A percentile compares a stretch with the other conserved stretches of the same genome.
These are phyloP conservation scores for Odontamblyopus lacepedii DNA, from an alignment of 2,797 vertebrate genomes.

Conservation along the genomic window DNA sequence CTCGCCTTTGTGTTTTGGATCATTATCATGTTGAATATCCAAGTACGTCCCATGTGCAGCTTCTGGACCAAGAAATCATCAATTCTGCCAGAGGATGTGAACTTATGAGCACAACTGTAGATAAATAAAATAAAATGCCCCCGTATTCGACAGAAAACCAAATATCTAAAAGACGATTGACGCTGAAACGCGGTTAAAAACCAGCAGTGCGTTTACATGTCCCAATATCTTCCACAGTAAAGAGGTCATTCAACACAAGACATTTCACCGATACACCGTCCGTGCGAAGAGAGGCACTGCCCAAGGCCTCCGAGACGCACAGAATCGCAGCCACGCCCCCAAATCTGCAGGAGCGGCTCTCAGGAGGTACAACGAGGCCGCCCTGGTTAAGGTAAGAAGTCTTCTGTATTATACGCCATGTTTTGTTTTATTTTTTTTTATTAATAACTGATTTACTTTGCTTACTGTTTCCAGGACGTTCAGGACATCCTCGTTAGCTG, in stretches of 20 bases:
- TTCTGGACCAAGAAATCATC: too few species aligned
- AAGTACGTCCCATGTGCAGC: too few species aligned
- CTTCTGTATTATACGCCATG: background rate
- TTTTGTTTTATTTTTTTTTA: background rate
- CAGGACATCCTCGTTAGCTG: constrained; percentile 87
- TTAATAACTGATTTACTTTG: background rate
- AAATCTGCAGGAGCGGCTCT: constrained; percentile 90
- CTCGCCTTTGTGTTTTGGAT: too few species aligned
- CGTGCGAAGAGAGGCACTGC: constrained; percentile 89
- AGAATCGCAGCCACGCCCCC: constrained; percentile 78
- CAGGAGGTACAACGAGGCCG: constrained; percentile 89
- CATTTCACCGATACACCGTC: constrained; percentile 95
- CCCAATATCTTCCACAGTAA: constrained; percentile 76
- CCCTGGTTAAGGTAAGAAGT: constrained; percentile 80
- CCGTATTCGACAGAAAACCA: background rate
- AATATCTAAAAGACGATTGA: background rate
- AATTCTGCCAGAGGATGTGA: too few species aligned
- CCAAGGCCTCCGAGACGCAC: constrained; percentile 86
- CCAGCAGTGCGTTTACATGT: background rate
- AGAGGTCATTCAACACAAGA: constrained; percentile 89
- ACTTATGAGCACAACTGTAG: too few species aligned
- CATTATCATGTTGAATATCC: too few species aligned
- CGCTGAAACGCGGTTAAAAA: background rate
- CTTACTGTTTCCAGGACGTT: constrained; percentile 81
- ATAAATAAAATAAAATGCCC: too few species aligned